These are phyloP conservation scores for Macquaria ambigua DNA, from an alignment of 2,113 vertebrate species.

Conservation along the genomic window DNA sequence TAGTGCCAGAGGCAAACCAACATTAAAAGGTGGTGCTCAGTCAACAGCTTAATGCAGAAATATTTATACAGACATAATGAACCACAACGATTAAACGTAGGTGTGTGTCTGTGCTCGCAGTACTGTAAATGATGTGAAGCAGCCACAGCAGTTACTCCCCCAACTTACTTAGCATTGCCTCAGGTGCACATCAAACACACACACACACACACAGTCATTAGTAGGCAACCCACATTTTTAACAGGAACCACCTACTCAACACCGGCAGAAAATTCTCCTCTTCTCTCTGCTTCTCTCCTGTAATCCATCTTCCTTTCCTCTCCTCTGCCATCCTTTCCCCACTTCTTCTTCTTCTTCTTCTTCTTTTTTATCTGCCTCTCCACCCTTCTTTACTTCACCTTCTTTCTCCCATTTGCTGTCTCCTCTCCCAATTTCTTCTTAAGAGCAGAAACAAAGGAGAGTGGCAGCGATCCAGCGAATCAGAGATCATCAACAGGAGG, in stretches of 20 bases:
- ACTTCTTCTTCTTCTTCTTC: not conserved
- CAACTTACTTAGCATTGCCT: conserved; percentile 60
- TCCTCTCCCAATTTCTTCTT: not conserved
- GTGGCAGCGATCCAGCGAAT: not conserved
- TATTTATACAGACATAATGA: conserved; percentile 44
- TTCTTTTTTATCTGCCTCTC: not conserved
- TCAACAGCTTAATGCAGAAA: conserved; percentile 48
- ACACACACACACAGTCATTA: conserved; percentile 48
- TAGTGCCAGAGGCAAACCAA: not conserved
- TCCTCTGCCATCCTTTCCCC: not conserved
- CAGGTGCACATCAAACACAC: conserved; percentile 51
- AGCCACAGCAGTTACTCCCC: conserved; percentile 41
- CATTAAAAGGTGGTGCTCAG: conserved; percentile 41
- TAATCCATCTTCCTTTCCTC: conserved; percentile 45
- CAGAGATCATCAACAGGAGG: conserved; percentile 13
- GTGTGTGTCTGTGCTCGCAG: conserved; percentile 1
- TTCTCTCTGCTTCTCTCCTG: conserved; percentile 16
- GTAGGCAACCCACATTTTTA: conserved; percentile 64
- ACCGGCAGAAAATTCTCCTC: conserved; percentile 38
- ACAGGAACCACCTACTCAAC: conserved; percentile 57
- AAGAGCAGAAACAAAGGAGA: not conserved
- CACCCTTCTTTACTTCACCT: not conserved
- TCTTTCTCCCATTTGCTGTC: not conserved
- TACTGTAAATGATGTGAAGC: conserved; percentile 47
- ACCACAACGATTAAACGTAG: conserved; percentile 9